Evolutionary conservation across 2,888 invertebrate species (phyloP).

Genomic region (Morpho helenor): DNA sequence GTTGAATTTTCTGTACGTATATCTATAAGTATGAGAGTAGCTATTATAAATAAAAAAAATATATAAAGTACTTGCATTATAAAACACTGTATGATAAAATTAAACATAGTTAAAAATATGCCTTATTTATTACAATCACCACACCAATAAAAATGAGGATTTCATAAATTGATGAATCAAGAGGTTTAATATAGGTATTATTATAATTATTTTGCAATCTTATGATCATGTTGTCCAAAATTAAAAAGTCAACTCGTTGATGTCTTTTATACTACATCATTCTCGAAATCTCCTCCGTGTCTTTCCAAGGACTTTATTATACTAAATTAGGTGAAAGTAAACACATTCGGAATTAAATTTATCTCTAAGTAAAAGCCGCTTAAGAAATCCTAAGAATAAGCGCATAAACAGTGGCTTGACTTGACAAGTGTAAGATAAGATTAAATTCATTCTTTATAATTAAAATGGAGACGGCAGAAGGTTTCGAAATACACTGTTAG

Average conservation of each 20-base stretch:
- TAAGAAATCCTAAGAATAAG: constrained; percentile 2
- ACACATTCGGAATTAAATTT: background rate
- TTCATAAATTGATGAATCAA: no score
- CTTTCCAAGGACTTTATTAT: background rate
- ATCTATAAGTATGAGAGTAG: no score
- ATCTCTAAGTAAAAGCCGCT: constrained; percentile 4
- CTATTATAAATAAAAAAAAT: no score
- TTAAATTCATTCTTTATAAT: constrained; percentile 14
- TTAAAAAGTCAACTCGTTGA: constrained; percentile 44
- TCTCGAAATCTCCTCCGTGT: constrained; percentile 3
- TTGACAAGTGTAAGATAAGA: constrained; percentile 15
- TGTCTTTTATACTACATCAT: constrained; percentile 54
- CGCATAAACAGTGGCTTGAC: constrained; percentile 6
- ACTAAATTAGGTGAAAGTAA: background rate
- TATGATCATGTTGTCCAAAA: background rate
- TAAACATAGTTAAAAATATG: no score
- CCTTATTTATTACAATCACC: no score
- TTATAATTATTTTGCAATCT: no score
- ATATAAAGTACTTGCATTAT: no score
- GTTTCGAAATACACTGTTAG: background rate
- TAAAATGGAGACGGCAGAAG: constrained; percentile 12
- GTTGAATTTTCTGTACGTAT: no score
- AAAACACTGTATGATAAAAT: no score
- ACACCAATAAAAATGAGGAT: no score
- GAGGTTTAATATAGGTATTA: no score